Evolutionary conservation across 2,113 vertebrate species (phyloP).

Genomic region (Dipodomys spectabilis): DNA sequence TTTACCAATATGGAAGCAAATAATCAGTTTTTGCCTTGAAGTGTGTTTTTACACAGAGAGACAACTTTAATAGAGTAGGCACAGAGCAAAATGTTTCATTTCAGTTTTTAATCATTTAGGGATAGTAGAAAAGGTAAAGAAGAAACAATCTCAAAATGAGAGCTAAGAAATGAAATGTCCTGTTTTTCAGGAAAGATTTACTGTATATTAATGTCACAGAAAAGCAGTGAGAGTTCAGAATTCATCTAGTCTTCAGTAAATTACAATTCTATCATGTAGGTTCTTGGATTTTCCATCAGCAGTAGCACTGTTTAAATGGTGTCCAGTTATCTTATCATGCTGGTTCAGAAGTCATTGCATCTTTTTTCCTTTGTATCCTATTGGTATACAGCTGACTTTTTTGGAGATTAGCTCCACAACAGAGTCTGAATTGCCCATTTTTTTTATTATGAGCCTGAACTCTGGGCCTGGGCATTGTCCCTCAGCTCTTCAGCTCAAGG

Average conservation of each 20-base stretch:
- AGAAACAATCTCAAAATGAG: neutral
- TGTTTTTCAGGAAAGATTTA: neutral
- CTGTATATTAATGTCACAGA: neutral
- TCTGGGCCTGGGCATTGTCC: too few species aligned
- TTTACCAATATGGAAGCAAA: slow-evolving; percentile 10
- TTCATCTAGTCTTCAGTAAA: neutral
- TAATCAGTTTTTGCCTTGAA: neutral
- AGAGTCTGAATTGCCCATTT: neutral
- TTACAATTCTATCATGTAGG: neutral
- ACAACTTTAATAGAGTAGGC: neutral
- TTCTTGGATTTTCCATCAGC: neutral
- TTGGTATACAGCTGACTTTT: neutral
- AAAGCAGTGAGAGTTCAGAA: neutral
- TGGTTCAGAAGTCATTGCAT: neutral
- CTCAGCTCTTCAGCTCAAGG: too few species aligned
- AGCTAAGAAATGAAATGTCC: neutral
- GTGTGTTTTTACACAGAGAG: neutral
- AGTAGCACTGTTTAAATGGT: neutral
- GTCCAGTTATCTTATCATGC: neutral
- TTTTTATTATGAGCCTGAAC: too few species aligned
- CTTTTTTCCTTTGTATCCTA: too few species aligned
- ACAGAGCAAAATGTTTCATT: neutral
- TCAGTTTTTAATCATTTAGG: neutral
- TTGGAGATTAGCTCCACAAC: neutral
- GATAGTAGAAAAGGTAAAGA: neutral